These are phyloP conservation scores for Festucalex cinctus DNA, from an alignment of 2,113 vertebrate genomes.

Conservation along the genomic window DNA sequence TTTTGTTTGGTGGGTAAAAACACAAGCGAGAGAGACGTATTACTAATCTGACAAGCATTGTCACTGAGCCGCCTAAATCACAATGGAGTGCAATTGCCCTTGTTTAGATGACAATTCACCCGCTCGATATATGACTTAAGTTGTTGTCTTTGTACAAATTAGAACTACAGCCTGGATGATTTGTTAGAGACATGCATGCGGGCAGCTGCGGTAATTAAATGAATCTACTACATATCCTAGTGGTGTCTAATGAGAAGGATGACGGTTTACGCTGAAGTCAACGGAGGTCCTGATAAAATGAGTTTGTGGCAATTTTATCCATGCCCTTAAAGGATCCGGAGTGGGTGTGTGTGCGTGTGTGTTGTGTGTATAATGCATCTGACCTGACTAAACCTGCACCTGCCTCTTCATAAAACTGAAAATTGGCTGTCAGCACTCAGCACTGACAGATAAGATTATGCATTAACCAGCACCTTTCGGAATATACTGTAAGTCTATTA, in stretches of 20 bases:
- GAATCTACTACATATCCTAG: constrained; percentile 61
- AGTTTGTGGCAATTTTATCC: constrained; percentile 55
- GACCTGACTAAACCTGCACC: constrained; percentile 18
- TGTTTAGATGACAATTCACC: constrained; percentile 46
- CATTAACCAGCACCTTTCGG: constrained; percentile 12
- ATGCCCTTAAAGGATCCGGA: constrained; percentile 32
- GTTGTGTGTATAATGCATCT: background rate
- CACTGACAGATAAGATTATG: constrained; percentile 28
- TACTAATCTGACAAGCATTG: constrained; percentile 22
- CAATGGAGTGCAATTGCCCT: constrained; percentile 13
- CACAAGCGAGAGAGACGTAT: constrained; percentile 25
- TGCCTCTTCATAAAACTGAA: constrained; percentile 23
- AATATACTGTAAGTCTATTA: constrained; percentile 9
- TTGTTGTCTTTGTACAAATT: constrained; percentile 68
- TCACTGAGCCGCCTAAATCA: constrained; percentile 31
- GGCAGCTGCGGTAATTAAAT: constrained; percentile 68
- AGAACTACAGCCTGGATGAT: constrained; percentile 57
- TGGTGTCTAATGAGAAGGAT: constrained; percentile 58
- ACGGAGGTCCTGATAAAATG: constrained; percentile 57
- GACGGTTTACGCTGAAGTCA: constrained; percentile 44
- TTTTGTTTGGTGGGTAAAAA: constrained; percentile 8
- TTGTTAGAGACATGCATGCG: constrained; percentile 52
- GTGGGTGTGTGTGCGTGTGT: background rate
- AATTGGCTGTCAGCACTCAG: constrained; percentile 4
- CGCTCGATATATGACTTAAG: constrained; percentile 51